Evolutionary conservation across 2,113 vertebrate genomes (phyloP).

Genomic region (Carassius carassius): DNA sequence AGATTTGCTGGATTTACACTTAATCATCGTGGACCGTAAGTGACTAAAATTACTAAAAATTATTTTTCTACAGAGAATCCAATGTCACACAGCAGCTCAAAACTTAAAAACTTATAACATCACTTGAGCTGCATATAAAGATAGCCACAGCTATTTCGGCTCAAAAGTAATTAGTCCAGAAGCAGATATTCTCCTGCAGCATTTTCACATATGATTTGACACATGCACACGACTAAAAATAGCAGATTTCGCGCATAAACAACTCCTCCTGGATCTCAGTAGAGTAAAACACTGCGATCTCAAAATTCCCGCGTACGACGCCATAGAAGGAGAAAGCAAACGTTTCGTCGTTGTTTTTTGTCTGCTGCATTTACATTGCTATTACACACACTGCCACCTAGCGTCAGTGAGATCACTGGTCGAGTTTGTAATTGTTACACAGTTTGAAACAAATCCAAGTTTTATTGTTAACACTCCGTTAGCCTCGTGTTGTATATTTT

Average conservation of each 20-base stretch:
- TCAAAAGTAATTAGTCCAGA: neutral
- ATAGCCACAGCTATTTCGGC: neutral
- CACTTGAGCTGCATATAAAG: neutral
- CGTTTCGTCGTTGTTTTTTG: neutral
- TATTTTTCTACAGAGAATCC: neutral
- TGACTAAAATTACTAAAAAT: too few species aligned
- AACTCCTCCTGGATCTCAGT: neutral
- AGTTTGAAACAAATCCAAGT: neutral
- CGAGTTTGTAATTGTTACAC: neutral
- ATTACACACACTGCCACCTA: neutral
- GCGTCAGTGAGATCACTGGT: neutral
- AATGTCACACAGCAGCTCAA: neutral
- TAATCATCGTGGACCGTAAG: slow-evolving; percentile 13
- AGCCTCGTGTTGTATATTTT: too few species aligned
- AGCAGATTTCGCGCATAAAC: neutral
- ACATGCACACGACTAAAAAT: neutral
- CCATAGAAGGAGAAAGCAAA: neutral
- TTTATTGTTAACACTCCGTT: too few species aligned
- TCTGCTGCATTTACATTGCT: neutral
- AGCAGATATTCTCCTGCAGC: neutral
- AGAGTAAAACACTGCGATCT: neutral
- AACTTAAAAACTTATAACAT: neutral
- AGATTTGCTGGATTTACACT: slow-evolving; percentile 37
- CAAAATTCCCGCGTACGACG: slow-evolving; percentile 16
- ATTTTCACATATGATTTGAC: neutral